phyloP scores from a whole-genome alignment of 2,797 vertebrate species.

The Lepidocolaptes lacrymiger region DNA sequence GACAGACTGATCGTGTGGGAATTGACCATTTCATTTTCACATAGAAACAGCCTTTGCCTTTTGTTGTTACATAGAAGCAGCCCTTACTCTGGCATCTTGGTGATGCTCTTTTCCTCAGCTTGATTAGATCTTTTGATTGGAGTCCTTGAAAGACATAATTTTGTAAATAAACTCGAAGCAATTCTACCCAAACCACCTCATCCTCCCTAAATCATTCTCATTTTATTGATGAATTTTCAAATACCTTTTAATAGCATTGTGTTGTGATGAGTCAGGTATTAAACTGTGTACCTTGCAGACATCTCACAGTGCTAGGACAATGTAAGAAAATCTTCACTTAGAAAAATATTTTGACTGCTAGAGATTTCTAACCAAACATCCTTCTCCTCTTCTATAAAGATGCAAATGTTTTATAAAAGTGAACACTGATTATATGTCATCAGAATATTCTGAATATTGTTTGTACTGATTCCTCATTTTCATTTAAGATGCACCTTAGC shows the following conservation, averaged over 20 bases:
- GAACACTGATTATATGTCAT: neutral
- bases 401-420: neutral
- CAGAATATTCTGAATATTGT: neutral
- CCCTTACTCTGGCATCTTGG: neutral
- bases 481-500: neutral
- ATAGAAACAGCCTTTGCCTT: constrained; percentile 14
- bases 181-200: neutral
- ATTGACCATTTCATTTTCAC: constrained; percentile 34
- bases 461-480: neutral
- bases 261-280: constrained; percentile 25
- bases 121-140: constrained; percentile 45
- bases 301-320: neutral
- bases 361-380: neutral
- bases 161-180: constrained; percentile 21
- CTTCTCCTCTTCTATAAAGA: neutral
- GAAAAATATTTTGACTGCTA: neutral
- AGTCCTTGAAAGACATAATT: constrained; percentile 34
- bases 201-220: constrained; percentile 8
- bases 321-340: neutral
- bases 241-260: constrained; percentile 39
- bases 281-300: neutral
- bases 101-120: neutral
- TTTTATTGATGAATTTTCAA: constrained; percentile 47
- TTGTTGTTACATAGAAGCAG: constrained; percentile 17
- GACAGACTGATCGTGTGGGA: constrained; percentile 10